A percentile compares a stretch with the other conserved stretches of the same genome.
phyloP scores from a whole-genome alignment of 1,140 invertebrate species.

The Nixonia krombeini region DNA sequence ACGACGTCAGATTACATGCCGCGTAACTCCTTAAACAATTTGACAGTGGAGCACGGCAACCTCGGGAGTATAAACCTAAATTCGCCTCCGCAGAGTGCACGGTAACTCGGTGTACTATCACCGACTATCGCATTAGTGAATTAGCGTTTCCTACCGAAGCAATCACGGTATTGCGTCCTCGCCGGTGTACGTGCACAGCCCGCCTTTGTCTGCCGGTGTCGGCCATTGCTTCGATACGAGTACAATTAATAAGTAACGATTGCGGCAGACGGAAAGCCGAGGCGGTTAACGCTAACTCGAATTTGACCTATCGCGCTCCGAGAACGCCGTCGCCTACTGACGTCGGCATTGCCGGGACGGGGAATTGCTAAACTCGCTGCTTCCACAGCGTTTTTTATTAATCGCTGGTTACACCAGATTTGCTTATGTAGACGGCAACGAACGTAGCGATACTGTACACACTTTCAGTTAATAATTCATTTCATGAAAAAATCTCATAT shows the following conservation, averaged over 20 bases:
- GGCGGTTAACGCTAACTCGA: slow-evolving; percentile 16
- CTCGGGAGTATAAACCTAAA: slow-evolving; percentile 23
- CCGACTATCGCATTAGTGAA: slow-evolving; percentile 62
- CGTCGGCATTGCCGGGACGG: too few species aligned
- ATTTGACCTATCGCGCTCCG: too few species aligned
- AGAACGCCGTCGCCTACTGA: too few species aligned
- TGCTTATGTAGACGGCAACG: too few species aligned
- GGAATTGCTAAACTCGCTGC: too few species aligned
- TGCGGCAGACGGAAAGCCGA: slow-evolving; percentile 26
- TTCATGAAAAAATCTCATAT: too few species aligned
- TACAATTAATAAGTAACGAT: slow-evolving; percentile 58
- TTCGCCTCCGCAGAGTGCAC: slow-evolving; percentile 4
- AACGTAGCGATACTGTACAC: too few species aligned
- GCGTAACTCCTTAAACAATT: slow-evolving; percentile 41
- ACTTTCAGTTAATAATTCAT: too few species aligned
- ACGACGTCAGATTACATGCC: slow-evolving; percentile 25
- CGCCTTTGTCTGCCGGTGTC: slow-evolving; percentile 37
- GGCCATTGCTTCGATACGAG: slow-evolving; percentile 33
- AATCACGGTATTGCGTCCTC: slow-evolving; percentile 63
- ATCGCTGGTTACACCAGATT: too few species aligned
- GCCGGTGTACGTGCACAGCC: slow-evolving; percentile 37
- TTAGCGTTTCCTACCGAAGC: slow-evolving; percentile 61
- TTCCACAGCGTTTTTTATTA: too few species aligned
- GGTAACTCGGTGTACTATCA: slow-evolving; percentile 41
- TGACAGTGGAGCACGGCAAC: slow-evolving; percentile 42